phyloP scores from a whole-genome alignment of 2,113 vertebrate species.

The Proteles cristata region DNA sequence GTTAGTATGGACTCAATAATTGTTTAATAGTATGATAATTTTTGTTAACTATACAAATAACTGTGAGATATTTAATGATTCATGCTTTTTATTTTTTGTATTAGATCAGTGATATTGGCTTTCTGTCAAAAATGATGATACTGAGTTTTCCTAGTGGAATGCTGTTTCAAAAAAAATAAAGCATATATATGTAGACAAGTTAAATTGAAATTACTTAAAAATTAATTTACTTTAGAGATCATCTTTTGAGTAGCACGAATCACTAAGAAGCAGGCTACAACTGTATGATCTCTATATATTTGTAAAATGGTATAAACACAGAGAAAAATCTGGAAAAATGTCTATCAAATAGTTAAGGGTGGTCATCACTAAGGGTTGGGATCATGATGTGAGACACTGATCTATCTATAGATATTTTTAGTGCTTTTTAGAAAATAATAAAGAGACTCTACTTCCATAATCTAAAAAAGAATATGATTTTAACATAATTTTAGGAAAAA shows the following conservation, averaged over 20 bases:
- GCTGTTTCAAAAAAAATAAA: not conserved
- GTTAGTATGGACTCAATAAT: not conserved
- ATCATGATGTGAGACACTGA: not conserved
- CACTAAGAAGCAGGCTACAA: not conserved
- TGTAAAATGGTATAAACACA: not conserved
- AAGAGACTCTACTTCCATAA: not conserved
- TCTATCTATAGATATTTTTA: not conserved
- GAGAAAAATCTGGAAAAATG: not conserved
- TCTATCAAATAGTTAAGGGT: not conserved
- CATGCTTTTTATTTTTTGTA: not conserved
- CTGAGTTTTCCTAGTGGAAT: not conserved
- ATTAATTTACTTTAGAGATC: constrained; percentile 11
- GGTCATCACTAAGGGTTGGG: not conserved
- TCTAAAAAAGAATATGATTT: not conserved
- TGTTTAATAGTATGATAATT: not conserved
- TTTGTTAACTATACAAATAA: not conserved
- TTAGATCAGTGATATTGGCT: not conserved
- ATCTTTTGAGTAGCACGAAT: not conserved
- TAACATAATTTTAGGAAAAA: constrained; percentile 19
- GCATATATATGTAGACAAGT: not conserved
- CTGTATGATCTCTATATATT: not conserved
- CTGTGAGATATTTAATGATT: not conserved
- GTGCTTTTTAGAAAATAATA: not conserved
- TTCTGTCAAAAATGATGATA: not conserved
- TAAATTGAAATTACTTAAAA: constrained; percentile 29